Evolutionary conservation across 2,888 invertebrate genomes (phyloP), one percentile per base, ranked within the genome.

Genomic region (Coenonympha arcania): DNA sequence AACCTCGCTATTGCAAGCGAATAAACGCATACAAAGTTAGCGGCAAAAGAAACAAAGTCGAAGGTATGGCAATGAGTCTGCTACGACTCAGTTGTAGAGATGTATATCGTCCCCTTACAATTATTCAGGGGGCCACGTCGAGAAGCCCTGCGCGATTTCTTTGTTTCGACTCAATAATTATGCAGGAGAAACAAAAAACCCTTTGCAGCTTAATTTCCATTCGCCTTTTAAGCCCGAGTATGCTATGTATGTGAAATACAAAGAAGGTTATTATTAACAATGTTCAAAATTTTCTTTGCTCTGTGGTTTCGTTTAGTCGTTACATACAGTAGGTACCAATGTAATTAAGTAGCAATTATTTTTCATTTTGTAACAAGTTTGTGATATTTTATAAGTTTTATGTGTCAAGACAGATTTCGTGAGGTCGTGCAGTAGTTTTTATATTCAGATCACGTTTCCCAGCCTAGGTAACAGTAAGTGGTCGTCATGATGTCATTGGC

Each of bases 401-500:
- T 4, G 22, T 24, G 11, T 41, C 36, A 46, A 48, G 34, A 40
- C 41, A 40, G 37, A 52, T 37, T 50, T 45, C 50, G 36, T 33
- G 41, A 34, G 47, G 36, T 24, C 37, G 42, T 44, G 31, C 22
- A 19, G 39, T 24, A 48, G 30, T 28, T 37, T 48, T 76, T 73
- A 68, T 58, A 79, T 77, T 76, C 72, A 57, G 54, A 67, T 71
- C 82, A 80, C 79, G 79, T 69, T 62, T 69, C 67, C 59, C 65
- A 68, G 69, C 67, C 73, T 74, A 73, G 73, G 72, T 79, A 77
- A 79, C 80, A 76, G 78, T 79, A 77, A 71, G 76, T 66, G 68
- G 69, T 68, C 67, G 75, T 69, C 74, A 71, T 81, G 82, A 82
- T 82, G 81, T 83, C 82, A 83, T 78, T 75, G 77, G 76, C 73